Conservation (phyloP, 2,113 vertebrate species). For the Parotia lawesii region DNA sequence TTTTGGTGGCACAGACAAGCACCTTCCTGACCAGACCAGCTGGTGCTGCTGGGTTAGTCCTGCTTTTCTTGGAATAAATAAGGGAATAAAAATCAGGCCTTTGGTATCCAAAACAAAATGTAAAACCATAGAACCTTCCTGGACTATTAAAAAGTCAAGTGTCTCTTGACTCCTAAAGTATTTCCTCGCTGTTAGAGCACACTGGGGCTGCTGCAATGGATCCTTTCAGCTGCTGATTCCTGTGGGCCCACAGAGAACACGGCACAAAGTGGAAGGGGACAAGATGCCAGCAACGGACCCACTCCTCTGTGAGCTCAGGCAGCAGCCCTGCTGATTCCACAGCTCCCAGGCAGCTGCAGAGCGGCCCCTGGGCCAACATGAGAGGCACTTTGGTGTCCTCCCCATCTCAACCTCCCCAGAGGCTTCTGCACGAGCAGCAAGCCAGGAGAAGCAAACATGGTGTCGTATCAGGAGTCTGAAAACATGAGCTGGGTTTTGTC, state of each 20-base stretch:
- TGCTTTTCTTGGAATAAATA: background rate
- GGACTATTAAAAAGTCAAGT: background rate
- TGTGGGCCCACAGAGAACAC: background rate
- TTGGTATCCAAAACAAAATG: background rate
- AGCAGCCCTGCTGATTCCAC: background rate
- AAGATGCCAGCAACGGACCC: too few relatives aligned
- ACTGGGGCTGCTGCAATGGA: background rate
- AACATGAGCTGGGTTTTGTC: background rate
- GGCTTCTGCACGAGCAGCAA: background rate
- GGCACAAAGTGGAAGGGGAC: too few relatives aligned
- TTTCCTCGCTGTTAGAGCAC: background rate
- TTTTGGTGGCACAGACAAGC: background rate
- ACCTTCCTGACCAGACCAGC: background rate
- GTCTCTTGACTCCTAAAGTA: background rate
- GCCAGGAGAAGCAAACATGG: background rate
- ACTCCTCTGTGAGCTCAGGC: background rate
- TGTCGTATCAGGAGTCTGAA: background rate
- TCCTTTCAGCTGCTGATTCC: background rate
- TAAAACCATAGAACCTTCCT: background rate
- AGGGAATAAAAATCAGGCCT: background rate
- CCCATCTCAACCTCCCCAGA: background rate
- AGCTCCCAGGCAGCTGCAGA: background rate
- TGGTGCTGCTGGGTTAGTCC: background rate
- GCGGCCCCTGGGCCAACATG: background rate
- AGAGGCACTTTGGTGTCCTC: too few relatives aligned